Evolutionary conservation across 2,888 invertebrate species (phyloP).

Genomic region (Chouioia cunea): DNA sequence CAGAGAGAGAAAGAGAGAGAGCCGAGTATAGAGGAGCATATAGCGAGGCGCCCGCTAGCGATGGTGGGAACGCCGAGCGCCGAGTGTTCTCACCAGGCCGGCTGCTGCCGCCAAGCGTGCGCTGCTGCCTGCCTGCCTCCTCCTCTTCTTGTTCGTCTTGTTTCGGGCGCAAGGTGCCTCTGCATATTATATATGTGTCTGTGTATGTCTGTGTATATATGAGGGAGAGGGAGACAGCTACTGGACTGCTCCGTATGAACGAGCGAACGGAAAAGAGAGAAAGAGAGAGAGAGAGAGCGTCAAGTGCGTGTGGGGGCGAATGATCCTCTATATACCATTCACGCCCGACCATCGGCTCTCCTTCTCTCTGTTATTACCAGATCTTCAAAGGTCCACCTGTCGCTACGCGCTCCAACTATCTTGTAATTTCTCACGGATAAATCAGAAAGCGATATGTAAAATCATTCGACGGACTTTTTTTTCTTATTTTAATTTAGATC

Average conservation of each 20-base stretch:
- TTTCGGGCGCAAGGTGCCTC: constrained; percentile 27
- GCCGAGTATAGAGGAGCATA: constrained; percentile 17
- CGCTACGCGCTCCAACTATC: constrained; percentile 11
- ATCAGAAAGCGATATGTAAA: no score
- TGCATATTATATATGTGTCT: no score
- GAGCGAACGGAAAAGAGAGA: constrained; percentile 15
- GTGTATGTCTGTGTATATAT: no score
- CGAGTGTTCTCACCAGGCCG: constrained; percentile 67
- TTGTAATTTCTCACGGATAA: no score
- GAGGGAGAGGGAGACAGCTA: no score
- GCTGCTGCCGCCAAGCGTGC: constrained; percentile 40
- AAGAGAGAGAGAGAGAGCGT: no score
- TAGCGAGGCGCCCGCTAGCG: constrained; percentile 51
- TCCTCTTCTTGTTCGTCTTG: constrained; percentile 32
- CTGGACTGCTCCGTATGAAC: neutral
- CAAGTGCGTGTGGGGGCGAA: no score
- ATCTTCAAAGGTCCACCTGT: constrained; percentile 22
- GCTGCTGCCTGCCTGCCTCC: constrained; percentile 32
- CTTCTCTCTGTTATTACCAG: neutral
- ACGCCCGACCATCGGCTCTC: no score
- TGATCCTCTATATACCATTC: no score
- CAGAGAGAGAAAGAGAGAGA: constrained; percentile 19
- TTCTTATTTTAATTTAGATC: no score
- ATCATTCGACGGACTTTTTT: no score
- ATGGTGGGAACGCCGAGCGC: constrained; percentile 68